Evolutionary conservation across 2,797 vertebrate species (phyloP).

Genomic region (Australoheros facetus): DNA sequence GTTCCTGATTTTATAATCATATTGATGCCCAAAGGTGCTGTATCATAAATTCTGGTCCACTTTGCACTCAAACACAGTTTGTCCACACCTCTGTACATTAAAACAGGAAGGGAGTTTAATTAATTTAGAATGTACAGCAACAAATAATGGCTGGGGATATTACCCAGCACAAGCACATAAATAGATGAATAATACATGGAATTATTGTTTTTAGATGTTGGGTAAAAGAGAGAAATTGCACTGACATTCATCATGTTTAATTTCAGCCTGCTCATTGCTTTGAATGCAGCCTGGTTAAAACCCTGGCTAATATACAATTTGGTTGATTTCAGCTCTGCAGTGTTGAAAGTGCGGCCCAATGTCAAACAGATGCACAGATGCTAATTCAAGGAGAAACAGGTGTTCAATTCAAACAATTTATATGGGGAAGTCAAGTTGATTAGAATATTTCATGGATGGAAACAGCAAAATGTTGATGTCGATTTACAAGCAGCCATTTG

Average conservation of each 20-base stretch:
- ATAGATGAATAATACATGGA: constrained; percentile 25
- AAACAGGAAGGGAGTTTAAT: not conserved
- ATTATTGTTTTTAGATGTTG: not conserved
- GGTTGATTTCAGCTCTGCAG: not conserved
- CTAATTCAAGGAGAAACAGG: constrained; percentile 47
- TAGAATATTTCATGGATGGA: constrained; percentile 21
- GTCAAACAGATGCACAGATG: constrained; percentile 21
- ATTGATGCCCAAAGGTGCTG: not conserved
- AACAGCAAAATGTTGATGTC: constrained; percentile 6
- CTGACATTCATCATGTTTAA: constrained; percentile 24
- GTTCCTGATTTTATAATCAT: not conserved
- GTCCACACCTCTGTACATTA: not conserved
- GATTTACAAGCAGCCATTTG: constrained; percentile 35
- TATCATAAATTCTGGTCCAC: not conserved
- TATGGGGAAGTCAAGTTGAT: constrained; percentile 36
- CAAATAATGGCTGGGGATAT: constrained; percentile 10
- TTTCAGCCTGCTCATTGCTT: constrained; percentile 13
- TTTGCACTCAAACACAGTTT: not conserved
- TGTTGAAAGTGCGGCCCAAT: not conserved
- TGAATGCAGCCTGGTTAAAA: constrained; percentile 22
- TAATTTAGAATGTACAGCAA: not conserved
- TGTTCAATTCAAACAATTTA: constrained; percentile 43
- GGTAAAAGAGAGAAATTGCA: constrained; percentile 25
- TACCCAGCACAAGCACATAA: not conserved
- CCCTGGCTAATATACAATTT: constrained; percentile 24